A percentile compares a stretch with the other conserved stretches of the same genome.
Conservation (phyloP, 2,888 invertebrate genomes). For the Osmoderma eremita region DNA sequence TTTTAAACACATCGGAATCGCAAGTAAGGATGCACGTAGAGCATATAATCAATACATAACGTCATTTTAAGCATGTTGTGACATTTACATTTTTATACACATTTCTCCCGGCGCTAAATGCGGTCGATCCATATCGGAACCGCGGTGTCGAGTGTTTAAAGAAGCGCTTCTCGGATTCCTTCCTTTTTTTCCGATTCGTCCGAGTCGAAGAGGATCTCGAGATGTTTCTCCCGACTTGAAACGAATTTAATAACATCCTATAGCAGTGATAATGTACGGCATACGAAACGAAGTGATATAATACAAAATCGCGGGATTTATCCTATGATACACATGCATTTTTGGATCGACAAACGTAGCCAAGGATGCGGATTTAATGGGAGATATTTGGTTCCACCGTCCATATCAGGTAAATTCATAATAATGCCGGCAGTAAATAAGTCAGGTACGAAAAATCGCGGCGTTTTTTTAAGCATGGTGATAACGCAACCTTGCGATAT, state of each 20-base stretch:
- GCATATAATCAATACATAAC: neutral
- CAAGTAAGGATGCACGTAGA: too few relatives aligned
- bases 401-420: constrained; percentile 63
- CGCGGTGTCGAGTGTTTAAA: constrained; percentile 2
- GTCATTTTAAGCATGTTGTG: constrained; percentile 1
- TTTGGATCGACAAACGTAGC: constrained; percentile 87
- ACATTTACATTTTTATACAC: constrained; percentile 1
- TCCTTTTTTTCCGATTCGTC: neutral
- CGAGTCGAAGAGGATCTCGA: too few relatives aligned
- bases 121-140: too few relatives aligned
- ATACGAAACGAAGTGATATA: neutral
- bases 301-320: neutral
- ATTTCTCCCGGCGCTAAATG: too few relatives aligned
- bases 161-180: neutral
- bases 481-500: too few relatives aligned
- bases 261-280: neutral
- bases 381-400: constrained; percentile 75
- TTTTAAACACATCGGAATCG: too few relatives aligned
- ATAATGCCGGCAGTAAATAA: too few relatives aligned
- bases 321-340: constrained; percentile 73
- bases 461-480: constrained; percentile 57
- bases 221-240: too few relatives aligned
- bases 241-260: neutral
- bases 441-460: neutral
- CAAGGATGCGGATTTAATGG: constrained; percentile 80